phyloP scores from a whole-genome alignment of 2,113 vertebrate species.

The Calidris pygmaea region DNA sequence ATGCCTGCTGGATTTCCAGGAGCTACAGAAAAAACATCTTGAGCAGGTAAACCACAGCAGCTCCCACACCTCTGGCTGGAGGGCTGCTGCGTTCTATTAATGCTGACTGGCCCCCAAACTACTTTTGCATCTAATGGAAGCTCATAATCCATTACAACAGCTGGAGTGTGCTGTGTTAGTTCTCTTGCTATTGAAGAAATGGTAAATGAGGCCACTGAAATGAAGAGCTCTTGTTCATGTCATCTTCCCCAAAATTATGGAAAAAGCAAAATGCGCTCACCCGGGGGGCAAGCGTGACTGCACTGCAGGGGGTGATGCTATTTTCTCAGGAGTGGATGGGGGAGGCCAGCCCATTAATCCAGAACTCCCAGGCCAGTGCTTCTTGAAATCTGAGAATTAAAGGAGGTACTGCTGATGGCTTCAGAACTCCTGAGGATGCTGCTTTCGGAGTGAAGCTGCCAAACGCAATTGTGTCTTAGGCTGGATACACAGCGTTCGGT shows the following conservation, averaged over 20 bases:
- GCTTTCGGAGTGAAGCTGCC: not conserved
- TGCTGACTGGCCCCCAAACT: not conserved
- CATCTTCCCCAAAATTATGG: not conserved
- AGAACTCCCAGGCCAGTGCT: not conserved
- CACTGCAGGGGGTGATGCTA: not conserved
- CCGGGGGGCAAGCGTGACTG: accelerated
- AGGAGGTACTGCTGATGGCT: not conserved
- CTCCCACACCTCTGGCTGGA: not conserved
- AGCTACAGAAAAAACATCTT: not conserved
- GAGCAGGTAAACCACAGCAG: not conserved
- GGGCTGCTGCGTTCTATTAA: not conserved
- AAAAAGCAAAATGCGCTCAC: not conserved
- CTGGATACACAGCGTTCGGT: not conserved
- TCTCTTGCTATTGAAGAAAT: not conserved
- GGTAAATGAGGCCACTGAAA: not conserved
- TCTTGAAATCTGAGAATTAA: not conserved
- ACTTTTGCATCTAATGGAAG: not conserved
- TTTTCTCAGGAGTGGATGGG: not conserved
- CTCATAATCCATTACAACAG: not conserved
- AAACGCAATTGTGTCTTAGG: accelerated
- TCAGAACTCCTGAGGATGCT: not conserved
- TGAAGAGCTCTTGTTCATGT: not conserved
- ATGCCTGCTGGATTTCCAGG: not conserved
- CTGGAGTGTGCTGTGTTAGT: not conserved
- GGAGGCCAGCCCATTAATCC: not conserved